Evolutionary conservation across 1,140 invertebrate genomes (phyloP), one percentile per base, ranked within the genome.

Genomic region (Octopus bimaculoides): DNA sequence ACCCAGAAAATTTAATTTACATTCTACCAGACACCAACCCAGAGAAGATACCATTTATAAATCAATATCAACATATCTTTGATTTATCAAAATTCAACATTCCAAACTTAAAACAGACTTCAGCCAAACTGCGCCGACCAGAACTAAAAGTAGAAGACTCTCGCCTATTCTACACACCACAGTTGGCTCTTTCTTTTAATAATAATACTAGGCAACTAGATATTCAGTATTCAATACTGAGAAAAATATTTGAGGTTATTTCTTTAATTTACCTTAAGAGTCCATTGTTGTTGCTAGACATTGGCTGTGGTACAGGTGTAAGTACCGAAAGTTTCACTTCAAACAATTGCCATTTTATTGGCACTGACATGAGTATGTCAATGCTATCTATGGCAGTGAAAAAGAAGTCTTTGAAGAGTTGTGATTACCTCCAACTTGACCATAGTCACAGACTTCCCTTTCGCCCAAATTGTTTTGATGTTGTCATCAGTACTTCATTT

Each of bases 301-400:
- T 84, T 55, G 83, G 83, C 52, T 84, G 83, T 79, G 83, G 83
- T 10, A 75, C 75, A 26, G 81, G 83, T 20, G 69, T 75, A 12
- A 81, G 82, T 73, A 77, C 78, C 5, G 56, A 14, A 4, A 14
- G 53, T 6, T 71, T 74, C 3, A 5, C 53, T 5, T 55, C 56
- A 7, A 75, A 73, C 55, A 81, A 79, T 17, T 56, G 79, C 76
- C 73, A 54, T 52, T 54, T 81, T 52, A 61, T 81, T 76, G 81
- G 83, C 53, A 71, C 82, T 26, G 83, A 84, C 56, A 55, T 84
- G 4, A 79, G 80, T 66, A 56, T 80, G 12, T 66, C n/a, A n/a
- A 69, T 61, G 78, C 75, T 69, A 55, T 52, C 53, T 75, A 77
- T 52, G 78, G 69, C 54, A 55, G 54, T 14, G 53, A 77, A 14